Conservation (phyloP, 2,113 vertebrate species). For the Eolophus roseicapilla region DNA sequence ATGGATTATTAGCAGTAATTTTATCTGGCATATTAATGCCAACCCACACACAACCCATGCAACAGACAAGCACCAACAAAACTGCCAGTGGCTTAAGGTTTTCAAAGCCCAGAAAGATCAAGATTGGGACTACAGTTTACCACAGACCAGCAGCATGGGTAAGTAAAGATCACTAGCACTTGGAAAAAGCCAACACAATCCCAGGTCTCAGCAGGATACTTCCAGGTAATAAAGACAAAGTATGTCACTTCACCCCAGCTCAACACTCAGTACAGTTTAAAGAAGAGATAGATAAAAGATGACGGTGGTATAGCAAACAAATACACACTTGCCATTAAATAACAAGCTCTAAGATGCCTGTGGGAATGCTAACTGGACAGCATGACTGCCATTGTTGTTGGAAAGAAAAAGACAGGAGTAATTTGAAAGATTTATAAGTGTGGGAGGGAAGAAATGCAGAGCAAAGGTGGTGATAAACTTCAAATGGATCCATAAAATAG, state of each 20-base stretch:
- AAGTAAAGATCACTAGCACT: not conserved
- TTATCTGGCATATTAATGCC: not conserved
- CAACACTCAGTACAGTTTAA: not conserved
- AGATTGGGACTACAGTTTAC: not conserved
- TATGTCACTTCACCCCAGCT: not conserved
- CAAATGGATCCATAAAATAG: not conserved
- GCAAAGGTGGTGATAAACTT: not conserved
- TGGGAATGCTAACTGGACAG: not conserved
- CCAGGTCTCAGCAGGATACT: not conserved
- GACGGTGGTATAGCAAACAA: not conserved
- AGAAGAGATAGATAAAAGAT: not conserved
- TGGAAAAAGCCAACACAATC: not conserved
- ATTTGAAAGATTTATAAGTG: not conserved
- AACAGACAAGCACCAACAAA: not conserved
- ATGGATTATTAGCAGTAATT: not conserved
- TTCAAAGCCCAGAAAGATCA: not conserved
- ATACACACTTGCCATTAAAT: not conserved
- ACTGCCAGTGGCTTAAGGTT: not conserved
- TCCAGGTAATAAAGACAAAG: not conserved
- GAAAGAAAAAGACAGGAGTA: not conserved
- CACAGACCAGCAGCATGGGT: accelerated
- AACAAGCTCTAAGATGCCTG: not conserved
- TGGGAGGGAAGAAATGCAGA: not conserved
- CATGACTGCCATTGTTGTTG: not conserved
- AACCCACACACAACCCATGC: not conserved